Conservation (phyloP, 2,888 invertebrate genomes). For the Eilema sororculum region DNA sequence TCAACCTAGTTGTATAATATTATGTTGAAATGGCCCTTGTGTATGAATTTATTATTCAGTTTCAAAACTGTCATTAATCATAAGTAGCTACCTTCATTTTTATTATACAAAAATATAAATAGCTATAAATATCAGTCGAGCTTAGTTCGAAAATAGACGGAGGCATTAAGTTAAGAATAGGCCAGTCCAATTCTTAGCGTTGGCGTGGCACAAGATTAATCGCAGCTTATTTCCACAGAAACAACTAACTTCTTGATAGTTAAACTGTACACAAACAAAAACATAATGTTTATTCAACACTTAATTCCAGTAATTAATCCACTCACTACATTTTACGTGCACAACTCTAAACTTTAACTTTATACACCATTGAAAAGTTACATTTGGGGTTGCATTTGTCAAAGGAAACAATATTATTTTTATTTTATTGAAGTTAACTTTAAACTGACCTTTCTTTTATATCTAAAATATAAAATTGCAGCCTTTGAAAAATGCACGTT, state of each 20-base stretch:
- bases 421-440: no score
- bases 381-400: no score
- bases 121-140: background rate
- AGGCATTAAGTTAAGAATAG: background rate
- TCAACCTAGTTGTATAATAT: no score
- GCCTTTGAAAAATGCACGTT: no score
- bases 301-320: conserved; percentile 8
- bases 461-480: no score
- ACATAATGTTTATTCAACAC: conserved; percentile 16
- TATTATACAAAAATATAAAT: background rate
- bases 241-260: conserved; percentile 6
- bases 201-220: conserved; percentile 12
- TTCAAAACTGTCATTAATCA: background rate
- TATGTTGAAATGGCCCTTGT: background rate
- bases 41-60: background rate
- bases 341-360: conserved; percentile 22
- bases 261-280: conserved; percentile 13
- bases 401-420: no score
- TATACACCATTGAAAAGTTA: background rate
- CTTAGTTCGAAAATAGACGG: background rate
- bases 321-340: background rate
- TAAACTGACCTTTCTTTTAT: no score
- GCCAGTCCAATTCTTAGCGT: conserved; percentile 1
- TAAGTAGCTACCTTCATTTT: background rate
- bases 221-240: conserved; percentile 3